phyloP scores from a whole-genome alignment of 2,888 invertebrate species.

The Graphium colonna region DNA sequence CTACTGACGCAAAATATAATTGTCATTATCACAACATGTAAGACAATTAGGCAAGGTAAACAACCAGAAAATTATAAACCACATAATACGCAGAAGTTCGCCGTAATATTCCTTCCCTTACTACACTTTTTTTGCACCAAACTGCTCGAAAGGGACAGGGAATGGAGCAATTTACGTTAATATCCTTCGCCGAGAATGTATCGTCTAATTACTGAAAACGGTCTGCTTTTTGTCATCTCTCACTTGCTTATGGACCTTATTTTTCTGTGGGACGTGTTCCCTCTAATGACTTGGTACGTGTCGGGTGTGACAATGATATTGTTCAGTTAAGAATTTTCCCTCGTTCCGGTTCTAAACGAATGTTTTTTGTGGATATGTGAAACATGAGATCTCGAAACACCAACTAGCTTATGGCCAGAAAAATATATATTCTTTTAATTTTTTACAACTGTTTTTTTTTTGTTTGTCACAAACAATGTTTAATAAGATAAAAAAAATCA shows the following conservation, averaged over 20 bases:
- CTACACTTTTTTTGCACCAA: slow-evolving; percentile 34
- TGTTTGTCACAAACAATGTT: no score
- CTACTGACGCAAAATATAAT: not conserved
- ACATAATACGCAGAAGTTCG: not conserved
- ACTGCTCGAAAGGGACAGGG: slow-evolving; percentile 38
- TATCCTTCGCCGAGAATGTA: slow-evolving; percentile 50
- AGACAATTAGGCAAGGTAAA: slow-evolving; percentile 5
- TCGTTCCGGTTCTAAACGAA: not conserved
- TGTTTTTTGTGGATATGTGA: not conserved
- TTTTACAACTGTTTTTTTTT: no score
- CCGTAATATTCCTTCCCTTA: slow-evolving; percentile 8
- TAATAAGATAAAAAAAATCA: no score
- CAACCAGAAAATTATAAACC: slow-evolving; percentile 3
- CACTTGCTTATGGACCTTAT: slow-evolving; percentile 22
- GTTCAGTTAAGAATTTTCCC: slow-evolving; percentile 2
- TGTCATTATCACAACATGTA: not conserved
- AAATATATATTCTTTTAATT: no score
- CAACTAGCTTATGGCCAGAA: no score
- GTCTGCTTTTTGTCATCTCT: slow-evolving; percentile 38
- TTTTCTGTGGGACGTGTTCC: slow-evolving; percentile 21
- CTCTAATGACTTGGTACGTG: slow-evolving; percentile 16
- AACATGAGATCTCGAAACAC: not conserved
- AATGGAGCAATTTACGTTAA: slow-evolving; percentile 52
- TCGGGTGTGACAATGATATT: slow-evolving; percentile 11
- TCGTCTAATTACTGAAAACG: slow-evolving; percentile 56